Conservation (phyloP, 2,797 vertebrate species). For the Macroramphosus scolopax region DNA sequence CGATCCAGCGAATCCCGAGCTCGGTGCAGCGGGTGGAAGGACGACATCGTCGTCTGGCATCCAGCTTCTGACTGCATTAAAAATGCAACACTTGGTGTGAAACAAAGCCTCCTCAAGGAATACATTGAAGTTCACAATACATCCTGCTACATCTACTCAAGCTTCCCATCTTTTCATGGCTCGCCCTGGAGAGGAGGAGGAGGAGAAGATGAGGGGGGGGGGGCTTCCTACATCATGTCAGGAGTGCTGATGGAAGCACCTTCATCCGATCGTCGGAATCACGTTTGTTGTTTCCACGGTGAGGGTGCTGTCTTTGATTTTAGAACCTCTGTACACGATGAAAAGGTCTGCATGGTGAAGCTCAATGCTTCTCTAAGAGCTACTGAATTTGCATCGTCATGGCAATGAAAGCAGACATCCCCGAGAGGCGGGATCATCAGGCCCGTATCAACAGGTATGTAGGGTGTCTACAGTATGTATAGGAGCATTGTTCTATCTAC, state of each 20-base stretch:
- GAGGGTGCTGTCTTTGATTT: slow-evolving; percentile 45
- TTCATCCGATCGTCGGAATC: slow-evolving; percentile 52
- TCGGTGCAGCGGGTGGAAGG: slow-evolving; percentile 20
- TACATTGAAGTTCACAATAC: slow-evolving; percentile 45
- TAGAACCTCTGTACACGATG: too few relatives aligned
- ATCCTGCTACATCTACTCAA: slow-evolving; percentile 64
- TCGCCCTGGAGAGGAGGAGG: slow-evolving; percentile 43
- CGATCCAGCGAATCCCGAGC: slow-evolving; percentile 16
- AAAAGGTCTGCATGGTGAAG: too few relatives aligned
- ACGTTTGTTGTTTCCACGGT: slow-evolving; percentile 47
- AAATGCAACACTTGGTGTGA: slow-evolving; percentile 66
- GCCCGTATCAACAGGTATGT: too few relatives aligned
- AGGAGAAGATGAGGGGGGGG: slow-evolving; percentile 3
- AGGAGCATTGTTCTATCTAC: too few relatives aligned
- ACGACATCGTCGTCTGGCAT: slow-evolving; percentile 32
- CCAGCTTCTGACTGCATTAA: slow-evolving; percentile 54
- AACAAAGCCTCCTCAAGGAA: slow-evolving; percentile 62
- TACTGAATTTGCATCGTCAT: too few relatives aligned
- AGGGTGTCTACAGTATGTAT: too few relatives aligned
- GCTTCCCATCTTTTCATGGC: slow-evolving; percentile 58
- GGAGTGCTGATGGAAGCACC: slow-evolving; percentile 48
- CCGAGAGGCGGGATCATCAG: too few relatives aligned
- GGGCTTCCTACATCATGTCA: slow-evolving; percentile 44
- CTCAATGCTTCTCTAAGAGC: too few relatives aligned
- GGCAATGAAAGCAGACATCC: too few relatives aligned